Base-by-base conservation (phyloP, 30 jellyfish, hydroid and myxozoan genomes). In the Aurelia coerulea region DNA sequence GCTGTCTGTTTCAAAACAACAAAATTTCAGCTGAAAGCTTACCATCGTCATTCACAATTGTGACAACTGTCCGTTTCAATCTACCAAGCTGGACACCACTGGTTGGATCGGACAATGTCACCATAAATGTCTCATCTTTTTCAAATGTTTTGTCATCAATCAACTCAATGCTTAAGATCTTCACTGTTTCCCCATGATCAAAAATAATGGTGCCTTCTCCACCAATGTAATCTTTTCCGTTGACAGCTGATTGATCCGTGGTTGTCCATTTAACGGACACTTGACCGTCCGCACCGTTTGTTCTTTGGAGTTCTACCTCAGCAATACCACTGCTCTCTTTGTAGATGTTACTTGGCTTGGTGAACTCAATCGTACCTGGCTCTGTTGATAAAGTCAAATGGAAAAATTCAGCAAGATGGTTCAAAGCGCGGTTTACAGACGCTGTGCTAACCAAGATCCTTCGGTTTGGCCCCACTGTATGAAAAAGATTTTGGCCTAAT, bases 31-130 rank as follows among this genome's bases (percentile, higher is more conserved):
- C 7, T 18, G 54, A 52, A 7, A 31, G 56, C 95, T 86, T 60
- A 89, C 99, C 99, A 86, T 95, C 99, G 75, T 95, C 99, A 65
- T 94, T 95, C 8, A 95, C 99, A 75, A 95, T 86, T 0, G 99
- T 95, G 59, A 95, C 99, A 65, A 95, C 99, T 8, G 99, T 95
- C 56, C 97, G 73, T 59, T 76, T 95, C 74, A 95, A 71, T 16
- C 99, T 67, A 0, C 99, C 99, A 67, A 95, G 66, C 64, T 84
- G 84, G 5, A 96, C 96, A 14, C 99, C 99, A 31, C 72, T 76
- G 0, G 97, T 85, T 73, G 97, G 92, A 9, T 95, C 96, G 5
- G 97, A 77, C 46, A 95, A 74, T 31, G 92, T 90, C 79, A 95
- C 63, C 92, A 95, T 68, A 65, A 95, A 95, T 53, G 99, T 87